Conservation (phyloP, 2,888 invertebrate genomes). For the Hirtodrosophila cameraria region DNA sequence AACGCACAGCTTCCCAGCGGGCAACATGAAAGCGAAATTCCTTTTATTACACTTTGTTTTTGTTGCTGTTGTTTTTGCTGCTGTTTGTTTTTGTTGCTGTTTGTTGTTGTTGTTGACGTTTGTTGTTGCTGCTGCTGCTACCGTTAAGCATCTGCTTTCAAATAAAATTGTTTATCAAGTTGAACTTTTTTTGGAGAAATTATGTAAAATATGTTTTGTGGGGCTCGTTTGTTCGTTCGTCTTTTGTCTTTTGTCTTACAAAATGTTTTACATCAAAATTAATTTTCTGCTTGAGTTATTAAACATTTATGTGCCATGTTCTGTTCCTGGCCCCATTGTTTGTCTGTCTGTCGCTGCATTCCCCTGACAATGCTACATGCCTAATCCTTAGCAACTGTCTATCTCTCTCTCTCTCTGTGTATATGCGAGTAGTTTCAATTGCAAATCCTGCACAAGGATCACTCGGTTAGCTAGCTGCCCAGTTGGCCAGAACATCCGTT, state of each 20-base stretch:
- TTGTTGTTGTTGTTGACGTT: slow-evolving; percentile 18
- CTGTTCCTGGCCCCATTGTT: slow-evolving; percentile 14
- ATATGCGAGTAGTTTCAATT: slow-evolving; percentile 17
- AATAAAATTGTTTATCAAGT: slow-evolving; percentile 78
- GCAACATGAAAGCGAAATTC: slow-evolving; percentile 76
- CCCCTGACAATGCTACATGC: slow-evolving; percentile 7
- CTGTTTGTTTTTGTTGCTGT: slow-evolving; percentile 19
- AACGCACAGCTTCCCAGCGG: slow-evolving; percentile 36
- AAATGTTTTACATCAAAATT: slow-evolving; percentile 50
- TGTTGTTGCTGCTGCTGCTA: slow-evolving; percentile 27
- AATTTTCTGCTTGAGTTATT: slow-evolving; percentile 70
- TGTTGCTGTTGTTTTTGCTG: slow-evolving; percentile 26
- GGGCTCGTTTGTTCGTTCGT: slow-evolving; percentile 8
- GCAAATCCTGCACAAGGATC: slow-evolving; percentile 46
- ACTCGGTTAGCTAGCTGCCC: slow-evolving; percentile 38
- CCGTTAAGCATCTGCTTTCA: slow-evolving; percentile 63
- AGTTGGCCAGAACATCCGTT: slow-evolving; percentile 48
- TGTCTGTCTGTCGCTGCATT: slow-evolving; percentile 11
- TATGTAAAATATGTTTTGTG: slow-evolving; percentile 76
- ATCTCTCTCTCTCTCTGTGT: neutral
- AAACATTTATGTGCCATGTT: slow-evolving; percentile 51
- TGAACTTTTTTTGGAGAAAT: slow-evolving; percentile 60
- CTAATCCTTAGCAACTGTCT: slow-evolving; percentile 63
- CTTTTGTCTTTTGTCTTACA: slow-evolving; percentile 33
- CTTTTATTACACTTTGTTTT: slow-evolving; percentile 67